phyloP scores from a whole-genome alignment of 2,113 vertebrate species.

The Nesogale talazaci region DNA sequence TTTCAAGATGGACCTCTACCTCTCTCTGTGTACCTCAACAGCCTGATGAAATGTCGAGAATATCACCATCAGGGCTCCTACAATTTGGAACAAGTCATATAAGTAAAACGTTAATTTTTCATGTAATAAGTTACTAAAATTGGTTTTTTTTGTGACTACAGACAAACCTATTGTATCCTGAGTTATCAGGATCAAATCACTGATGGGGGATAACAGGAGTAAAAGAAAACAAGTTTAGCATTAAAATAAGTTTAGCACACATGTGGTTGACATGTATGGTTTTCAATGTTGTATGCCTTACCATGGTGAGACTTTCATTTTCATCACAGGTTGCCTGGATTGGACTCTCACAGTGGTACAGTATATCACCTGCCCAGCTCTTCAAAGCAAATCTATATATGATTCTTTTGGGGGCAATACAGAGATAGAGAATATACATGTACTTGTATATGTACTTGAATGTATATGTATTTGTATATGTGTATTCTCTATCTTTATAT shows the following conservation, averaged over 20 bases:
- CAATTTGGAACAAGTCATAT: too few relatives aligned
- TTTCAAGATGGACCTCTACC: background rate
- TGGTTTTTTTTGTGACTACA: too few relatives aligned
- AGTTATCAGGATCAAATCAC: background rate
- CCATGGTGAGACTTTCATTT: background rate
- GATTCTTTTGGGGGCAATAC: background rate
- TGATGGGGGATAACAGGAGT: background rate
- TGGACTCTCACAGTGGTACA: too few relatives aligned
- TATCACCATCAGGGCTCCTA: too few relatives aligned
- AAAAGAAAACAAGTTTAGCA: background rate
- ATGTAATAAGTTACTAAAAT: too few relatives aligned
- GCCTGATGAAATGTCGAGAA: too few relatives aligned
- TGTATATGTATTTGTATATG: too few relatives aligned
- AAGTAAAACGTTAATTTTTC: too few relatives aligned
- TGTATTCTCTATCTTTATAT: too few relatives aligned
- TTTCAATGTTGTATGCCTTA: background rate
- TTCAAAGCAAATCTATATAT: background rate
- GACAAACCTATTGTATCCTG: background rate
- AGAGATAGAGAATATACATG: background rate
- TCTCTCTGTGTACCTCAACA: too few relatives aligned
- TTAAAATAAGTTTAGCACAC: background rate
- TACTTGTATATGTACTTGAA: too few relatives aligned
- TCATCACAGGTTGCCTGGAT: too few relatives aligned
- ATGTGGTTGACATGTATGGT: background rate
- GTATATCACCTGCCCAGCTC: background rate